Evolutionary conservation across 2,888 invertebrate species (phyloP).

Genomic region (Acheta domesticus): DNA sequence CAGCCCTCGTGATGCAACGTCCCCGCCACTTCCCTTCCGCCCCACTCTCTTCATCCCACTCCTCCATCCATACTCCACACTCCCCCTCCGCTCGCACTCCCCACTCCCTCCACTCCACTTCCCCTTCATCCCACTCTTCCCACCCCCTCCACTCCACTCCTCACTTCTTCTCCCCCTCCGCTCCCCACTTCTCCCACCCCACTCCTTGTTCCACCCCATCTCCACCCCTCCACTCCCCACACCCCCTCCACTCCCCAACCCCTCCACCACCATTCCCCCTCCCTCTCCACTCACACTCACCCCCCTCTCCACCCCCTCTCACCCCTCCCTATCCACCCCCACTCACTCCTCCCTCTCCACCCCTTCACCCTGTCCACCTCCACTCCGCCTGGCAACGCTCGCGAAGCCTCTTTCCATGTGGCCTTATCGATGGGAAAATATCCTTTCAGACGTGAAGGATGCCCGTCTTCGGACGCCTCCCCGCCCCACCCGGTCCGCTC

Average conservation of each 20-base stretch:
- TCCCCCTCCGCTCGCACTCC: too few species aligned
- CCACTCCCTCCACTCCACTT: too few species aligned
- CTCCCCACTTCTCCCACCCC: background rate
- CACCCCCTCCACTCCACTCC: conserved; percentile 24
- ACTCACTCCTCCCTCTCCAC: background rate
- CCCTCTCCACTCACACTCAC: too few species aligned
- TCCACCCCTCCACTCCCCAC: too few species aligned
- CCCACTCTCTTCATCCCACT: background rate
- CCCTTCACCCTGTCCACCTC: background rate
- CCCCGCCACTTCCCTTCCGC: too few species aligned
- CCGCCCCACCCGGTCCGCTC: too few species aligned
- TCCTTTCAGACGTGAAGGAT: too few species aligned
- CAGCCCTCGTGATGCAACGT: too few species aligned
- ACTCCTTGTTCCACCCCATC: background rate
- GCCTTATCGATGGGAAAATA: background rate
- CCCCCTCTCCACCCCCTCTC: background rate
- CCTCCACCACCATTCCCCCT: background rate
- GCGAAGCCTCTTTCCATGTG: background rate
- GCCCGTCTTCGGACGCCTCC: too few species aligned
- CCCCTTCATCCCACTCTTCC: too few species aligned
- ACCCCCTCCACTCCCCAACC: background rate
- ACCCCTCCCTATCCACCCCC: background rate
- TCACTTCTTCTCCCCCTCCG: conserved; percentile 18
- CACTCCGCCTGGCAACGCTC: background rate
- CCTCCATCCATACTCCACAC: conserved; percentile 21